These are phyloP conservation scores for Caenorhabditis panamensis DNA, from an alignment of 2,888 invertebrate genomes.

Conservation along the genomic window DNA sequence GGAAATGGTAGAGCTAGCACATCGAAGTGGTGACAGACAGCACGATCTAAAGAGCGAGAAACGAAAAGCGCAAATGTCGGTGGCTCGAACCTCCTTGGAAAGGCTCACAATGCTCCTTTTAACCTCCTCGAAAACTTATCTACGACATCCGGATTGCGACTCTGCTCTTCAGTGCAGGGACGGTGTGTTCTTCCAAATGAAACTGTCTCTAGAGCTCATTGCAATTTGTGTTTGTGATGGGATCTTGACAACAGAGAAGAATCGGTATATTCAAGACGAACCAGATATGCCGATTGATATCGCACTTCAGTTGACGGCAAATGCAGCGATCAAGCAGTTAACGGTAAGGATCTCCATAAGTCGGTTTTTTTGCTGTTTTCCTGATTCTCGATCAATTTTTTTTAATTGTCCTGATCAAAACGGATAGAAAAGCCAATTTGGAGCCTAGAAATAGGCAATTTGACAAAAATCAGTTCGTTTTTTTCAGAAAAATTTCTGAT, in stretches of 20 bases:
- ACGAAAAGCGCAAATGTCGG: conserved; percentile 94
- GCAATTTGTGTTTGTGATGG: conserved; percentile 98
- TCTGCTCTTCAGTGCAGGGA: conserved; percentile 95
- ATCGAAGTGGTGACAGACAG: conserved; percentile 90
- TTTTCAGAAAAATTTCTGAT: too few species aligned
- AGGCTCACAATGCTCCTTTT: conserved; percentile 92
- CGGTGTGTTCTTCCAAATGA: conserved; percentile 94
- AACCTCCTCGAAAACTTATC: conserved; percentile 95
- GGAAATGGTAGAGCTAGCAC: conserved; percentile 98
- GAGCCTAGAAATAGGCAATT: too few species aligned
- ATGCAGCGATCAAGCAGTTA: conserved; percentile 89
- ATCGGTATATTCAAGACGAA: conserved; percentile 71
- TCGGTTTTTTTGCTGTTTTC: too few species aligned
- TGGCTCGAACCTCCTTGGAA: conserved; percentile 89
- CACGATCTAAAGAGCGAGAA: conserved; percentile 88
- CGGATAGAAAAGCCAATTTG: too few species aligned
- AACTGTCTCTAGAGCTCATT: conserved; percentile 95
- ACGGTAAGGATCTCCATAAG: conserved; percentile 83
- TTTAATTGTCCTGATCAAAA: too few species aligned
- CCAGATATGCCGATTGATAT: conserved; percentile 82
- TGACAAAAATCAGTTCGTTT: too few species aligned
- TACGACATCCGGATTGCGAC: conserved; percentile 94
- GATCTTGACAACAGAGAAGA: conserved; percentile 84
- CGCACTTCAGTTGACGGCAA: conserved; percentile 84
- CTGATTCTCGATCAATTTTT: too few species aligned